Evolutionary conservation across 2,113 vertebrate genomes (phyloP), one percentile per base, ranked within the genome.

Genomic region (Corydoras sp.): DNA sequence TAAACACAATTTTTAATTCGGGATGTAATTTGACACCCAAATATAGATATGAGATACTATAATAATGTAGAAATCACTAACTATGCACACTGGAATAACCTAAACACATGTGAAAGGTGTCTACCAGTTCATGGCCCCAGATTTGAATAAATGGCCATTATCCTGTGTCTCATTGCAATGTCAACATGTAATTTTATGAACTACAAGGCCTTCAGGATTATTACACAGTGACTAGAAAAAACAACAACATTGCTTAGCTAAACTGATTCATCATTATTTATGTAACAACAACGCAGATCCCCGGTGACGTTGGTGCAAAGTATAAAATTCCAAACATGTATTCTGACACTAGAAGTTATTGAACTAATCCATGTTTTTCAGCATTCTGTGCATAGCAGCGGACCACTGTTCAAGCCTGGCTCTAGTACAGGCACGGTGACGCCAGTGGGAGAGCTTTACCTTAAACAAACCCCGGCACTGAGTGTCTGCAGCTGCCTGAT

Each of bases 281-380:
- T 58, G 31, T 62, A 12, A 35, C 11, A 58, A 30, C 9, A 43
- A 48, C 30, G 55, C 68, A 68, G 55, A 35, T n/a, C 15, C 54
- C 54, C 61, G n/a, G 15, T 48, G 59, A 49, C 59, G 9, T 8
- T 43, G 54, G 49, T 54, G 49, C 24, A 10, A 18, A n/a, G 15
- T 15, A 51, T 31, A 85, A 80, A 83, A 84, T 82, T 82, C 79
- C 82, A 83, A 82, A 80, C 24, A 54, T 56, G 75, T 75, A 78
- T 72, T 74, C 76, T 78, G 72, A 84, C 81, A 84, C 86, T 87
- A 85, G 84, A 87, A 81, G 73, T 79, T 80, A 81, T 86, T 86
- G 86, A 86, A 83, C 82, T 88, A 88, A 88, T 86, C 83, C 78
- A 75, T 84, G 84, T 86, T 86, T 78, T 86, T 83, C 78, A 76